Base-by-base conservation (phyloP, 1,140 invertebrate genomes). In the Drosophila orosa region DNA sequence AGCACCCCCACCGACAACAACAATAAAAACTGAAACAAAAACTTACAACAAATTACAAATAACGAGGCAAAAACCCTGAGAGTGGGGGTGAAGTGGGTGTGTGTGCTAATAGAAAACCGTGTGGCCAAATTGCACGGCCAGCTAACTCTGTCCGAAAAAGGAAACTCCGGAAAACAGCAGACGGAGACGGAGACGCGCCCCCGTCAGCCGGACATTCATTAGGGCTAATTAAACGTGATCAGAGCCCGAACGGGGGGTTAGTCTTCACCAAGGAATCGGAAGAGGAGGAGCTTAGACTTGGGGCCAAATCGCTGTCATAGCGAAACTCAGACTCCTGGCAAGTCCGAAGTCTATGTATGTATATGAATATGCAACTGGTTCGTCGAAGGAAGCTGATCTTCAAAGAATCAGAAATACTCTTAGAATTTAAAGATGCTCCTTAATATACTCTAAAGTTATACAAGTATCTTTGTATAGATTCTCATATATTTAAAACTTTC, bases 21-120 rank as follows among this genome's bases (percentile, higher is more conserved):
- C 78, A 80, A 86, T 87, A 86, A 82, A 87, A 82, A 82, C 82
- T 76, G 74, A 82, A 82, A 86, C 78, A 87, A 75, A 85, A 86
- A 86, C 83, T 86, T 86, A 82, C 82, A 86, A 78, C 82, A 86
- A 86, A 86, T 86, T 86, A 86, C 82, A 82, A 86, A 86, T 86
- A 86, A 86, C 82, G 83, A 87, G 83, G 57, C 54, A 82, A 78
- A 75, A 72, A 45, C 22, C 78, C 33, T 22, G 55, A 37, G 56
- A 61, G 37, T n/a, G 48, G 50, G 54, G 17, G 12, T 6, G 42
- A 19, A 13, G 25, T 13, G 17, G n/a, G 22, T 54, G 15, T 24
- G 13, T 42, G 29, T 15, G 69, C 78, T 81, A 81, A 82, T 82
- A 86, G 78, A 86, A 86, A 82, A 78, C 66, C 78, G 56, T 86